These are phyloP conservation scores for Thysanoteuthis rhombus DNA, from an alignment of 2,888 invertebrate genomes.

Conservation along the genomic window DNA sequence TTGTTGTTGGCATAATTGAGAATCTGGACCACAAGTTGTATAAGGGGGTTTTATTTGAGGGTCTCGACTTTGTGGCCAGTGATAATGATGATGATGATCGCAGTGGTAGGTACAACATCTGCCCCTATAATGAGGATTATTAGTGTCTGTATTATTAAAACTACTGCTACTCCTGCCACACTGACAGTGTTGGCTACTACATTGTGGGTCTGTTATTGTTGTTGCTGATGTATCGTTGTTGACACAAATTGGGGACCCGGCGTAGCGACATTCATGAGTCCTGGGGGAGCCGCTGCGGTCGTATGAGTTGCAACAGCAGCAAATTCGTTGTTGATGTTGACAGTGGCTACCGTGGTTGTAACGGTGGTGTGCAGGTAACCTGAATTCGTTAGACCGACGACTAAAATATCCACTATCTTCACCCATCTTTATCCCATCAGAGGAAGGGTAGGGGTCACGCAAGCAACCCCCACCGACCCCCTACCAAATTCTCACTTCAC, in stretches of 20 bases:
- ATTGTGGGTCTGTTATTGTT: neutral
- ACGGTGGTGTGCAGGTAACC: neutral
- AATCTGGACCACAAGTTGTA: neutral
- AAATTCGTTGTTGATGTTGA: neutral
- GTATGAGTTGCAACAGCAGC: neutral
- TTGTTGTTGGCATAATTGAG: neutral
- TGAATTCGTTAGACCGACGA: constrained; percentile 33
- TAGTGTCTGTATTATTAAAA: neutral
- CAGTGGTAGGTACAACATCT: neutral
- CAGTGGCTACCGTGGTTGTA: neutral
- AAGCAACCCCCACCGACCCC: neutral
- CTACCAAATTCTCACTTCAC: neutral
- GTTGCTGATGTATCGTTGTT: neutral
- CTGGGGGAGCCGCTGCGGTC: neutral
- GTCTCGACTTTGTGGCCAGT: neutral
- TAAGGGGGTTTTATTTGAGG: neutral
- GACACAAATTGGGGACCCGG: neutral
- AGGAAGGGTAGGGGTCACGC: neutral
- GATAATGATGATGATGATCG: neutral
- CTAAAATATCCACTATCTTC: constrained; percentile 43
- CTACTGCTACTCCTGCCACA: neutral
- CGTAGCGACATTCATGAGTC: neutral
- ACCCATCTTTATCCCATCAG: constrained; percentile 35
- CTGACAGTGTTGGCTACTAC: neutral
- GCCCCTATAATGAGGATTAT: neutral